phyloP scores from a whole-genome alignment of 2,113 vertebrate species.

The Hipposideros armiger region DNA sequence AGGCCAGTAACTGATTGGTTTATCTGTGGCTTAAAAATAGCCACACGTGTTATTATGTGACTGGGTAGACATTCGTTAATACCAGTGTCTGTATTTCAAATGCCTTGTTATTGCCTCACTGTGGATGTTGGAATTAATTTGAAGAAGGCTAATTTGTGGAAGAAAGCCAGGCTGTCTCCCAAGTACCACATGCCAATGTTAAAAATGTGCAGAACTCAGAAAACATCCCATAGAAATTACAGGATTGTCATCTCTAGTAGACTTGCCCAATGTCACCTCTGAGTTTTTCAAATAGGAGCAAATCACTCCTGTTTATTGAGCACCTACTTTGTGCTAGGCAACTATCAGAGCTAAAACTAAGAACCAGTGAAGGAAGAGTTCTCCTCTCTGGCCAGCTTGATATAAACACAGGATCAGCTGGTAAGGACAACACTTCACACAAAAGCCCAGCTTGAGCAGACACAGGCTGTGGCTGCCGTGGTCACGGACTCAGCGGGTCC shows the following conservation, averaged over 20 bases:
- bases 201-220: neutral
- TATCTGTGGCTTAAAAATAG: neutral
- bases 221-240: neutral
- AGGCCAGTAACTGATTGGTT: too few relatives aligned
- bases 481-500: neutral
- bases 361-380: neutral
- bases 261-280: neutral
- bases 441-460: neutral
- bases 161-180: neutral
- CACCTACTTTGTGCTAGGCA: neutral
- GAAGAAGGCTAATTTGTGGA: neutral
- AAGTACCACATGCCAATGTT: fast-evolving
- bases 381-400: neutral
- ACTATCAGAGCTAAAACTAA: neutral
- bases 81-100: neutral
- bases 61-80: neutral
- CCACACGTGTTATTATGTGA: neutral
- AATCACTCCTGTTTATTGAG: neutral
- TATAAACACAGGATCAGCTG: neutral
- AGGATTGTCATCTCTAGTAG: fast-evolving
- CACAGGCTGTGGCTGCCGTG: fast-evolving
- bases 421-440: neutral
- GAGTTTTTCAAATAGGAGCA: neutral
- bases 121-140: neutral
- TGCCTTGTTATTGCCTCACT: too few relatives aligned